Evolutionary conservation across 2,888 invertebrate genomes (phyloP), one percentile per base, ranked within the genome.

Genomic region (Lycia hirtaria): DNA sequence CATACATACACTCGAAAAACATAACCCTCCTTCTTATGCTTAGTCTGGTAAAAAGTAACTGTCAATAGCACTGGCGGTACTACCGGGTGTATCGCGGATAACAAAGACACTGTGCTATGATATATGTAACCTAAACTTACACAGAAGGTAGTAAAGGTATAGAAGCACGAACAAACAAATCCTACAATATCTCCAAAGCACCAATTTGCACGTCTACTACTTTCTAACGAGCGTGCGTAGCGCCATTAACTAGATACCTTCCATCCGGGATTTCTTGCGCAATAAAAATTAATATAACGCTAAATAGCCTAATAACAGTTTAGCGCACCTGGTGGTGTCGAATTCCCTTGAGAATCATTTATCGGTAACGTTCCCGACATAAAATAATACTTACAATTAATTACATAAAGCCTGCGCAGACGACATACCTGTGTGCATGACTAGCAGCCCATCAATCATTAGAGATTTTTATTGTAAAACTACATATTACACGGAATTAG

Each of bases 291-390:
- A 43, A 41, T 56, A 51, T 51, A 51, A 47, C 47, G 47, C 33
- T 17, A 37, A 58, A 52, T 48, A 33, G 20, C 33, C 40, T 26
- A 45, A 45, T 52, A 57, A 60, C 47, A 49, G 78, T 88, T 87
- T 70, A 35, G 44, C 61, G 73, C 79, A 64, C 80, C 89, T 88
- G 87, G 32, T 28, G 45, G 81, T 85, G 68, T 89, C 88, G 61
- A 66, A 69, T 91, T 85, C 70, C 87, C 80, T 80, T 89, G 89
- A 85, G 90, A 90, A 90, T 83, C 79, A 70, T 72, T 78, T 73
- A 75, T 77, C 71, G 79, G 64, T 50, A 76, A 58, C 75, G 85
- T 88, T 89, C 88, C 87, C 87, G 76, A 74, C 72, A 72, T 64
- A 73, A 73, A 71, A 68, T 76, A 78, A 78, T 80, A 49, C 55